Conservation (phyloP, 1,140 invertebrate genomes). For the Magallana gigas region DNA sequence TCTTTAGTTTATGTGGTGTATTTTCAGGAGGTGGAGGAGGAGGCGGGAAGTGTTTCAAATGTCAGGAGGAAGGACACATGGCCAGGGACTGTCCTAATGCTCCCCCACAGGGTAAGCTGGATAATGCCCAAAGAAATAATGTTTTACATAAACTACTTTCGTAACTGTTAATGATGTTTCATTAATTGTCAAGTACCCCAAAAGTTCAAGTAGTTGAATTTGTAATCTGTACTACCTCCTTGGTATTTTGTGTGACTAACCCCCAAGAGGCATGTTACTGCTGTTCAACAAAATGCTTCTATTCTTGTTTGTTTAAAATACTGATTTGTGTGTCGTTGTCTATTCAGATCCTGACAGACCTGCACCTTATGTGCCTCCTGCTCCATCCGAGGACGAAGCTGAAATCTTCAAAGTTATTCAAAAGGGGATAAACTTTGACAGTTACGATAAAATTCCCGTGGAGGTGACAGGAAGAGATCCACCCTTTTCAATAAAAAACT, state of each 20-base stretch:
- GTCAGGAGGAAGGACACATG: constrained; percentile 73
- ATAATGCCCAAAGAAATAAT: background rate
- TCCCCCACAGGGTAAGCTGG: constrained; percentile 36
- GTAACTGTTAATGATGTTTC: background rate
- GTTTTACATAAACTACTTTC: background rate
- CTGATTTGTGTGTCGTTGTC: background rate
- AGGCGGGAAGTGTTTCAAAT: constrained; percentile 65
- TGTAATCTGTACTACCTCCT: no score
- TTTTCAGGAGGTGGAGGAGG: constrained; percentile 45
- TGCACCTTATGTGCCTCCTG: constrained; percentile 86
- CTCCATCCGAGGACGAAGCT: constrained; percentile 83
- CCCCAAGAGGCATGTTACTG: no score
- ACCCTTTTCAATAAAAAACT: constrained; percentile 84
- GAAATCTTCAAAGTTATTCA: constrained; percentile 87
- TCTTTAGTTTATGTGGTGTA: background rate
- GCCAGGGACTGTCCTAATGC: constrained; percentile 65
- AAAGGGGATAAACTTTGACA: constrained; percentile 93
- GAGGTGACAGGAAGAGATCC: constrained; percentile 86
- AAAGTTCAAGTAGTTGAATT: no score
- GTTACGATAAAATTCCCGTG: constrained; percentile 91
- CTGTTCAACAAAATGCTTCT: no score
- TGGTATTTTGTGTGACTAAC: no score
- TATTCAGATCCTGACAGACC: constrained; percentile 59
- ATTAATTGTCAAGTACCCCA: no score
- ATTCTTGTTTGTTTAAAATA: background rate